Evolutionary conservation across 1,140 invertebrate species (phyloP).

Genomic region (Protaetia brevitarsis): DNA sequence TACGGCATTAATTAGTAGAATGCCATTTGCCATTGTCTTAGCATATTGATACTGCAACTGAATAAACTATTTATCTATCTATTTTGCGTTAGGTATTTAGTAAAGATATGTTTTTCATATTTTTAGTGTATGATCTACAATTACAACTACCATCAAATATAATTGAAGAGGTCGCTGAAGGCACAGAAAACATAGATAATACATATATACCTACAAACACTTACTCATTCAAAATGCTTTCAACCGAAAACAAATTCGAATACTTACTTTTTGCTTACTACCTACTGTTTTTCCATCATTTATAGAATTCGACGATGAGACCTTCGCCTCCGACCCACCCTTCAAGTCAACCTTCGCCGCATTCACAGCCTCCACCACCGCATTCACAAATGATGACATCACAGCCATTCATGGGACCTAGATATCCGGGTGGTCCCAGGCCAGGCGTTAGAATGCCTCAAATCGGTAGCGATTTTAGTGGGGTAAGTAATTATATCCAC

Average conservation of each 20-base stretch:
- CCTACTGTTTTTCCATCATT: slow-evolving; percentile 36
- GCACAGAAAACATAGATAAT: no score
- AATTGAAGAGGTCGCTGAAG: no score
- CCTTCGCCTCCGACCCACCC: slow-evolving; percentile 86
- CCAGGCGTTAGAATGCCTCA: slow-evolving; percentile 90
- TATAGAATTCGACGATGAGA: slow-evolving; percentile 81
- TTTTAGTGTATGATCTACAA: no score
- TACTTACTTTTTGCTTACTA: slow-evolving; percentile 13
- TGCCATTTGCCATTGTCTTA: no score
- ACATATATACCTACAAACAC: neutral
- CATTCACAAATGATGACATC: slow-evolving; percentile 82
- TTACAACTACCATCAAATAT: no score
- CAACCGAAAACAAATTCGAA: neutral
- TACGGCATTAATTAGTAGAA: no score
- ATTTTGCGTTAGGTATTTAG: no score
- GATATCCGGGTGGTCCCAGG: slow-evolving; percentile 86
- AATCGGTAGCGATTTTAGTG: slow-evolving; percentile 92
- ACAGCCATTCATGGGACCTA: slow-evolving; percentile 90
- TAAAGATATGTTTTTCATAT: no score
- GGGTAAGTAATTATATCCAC: slow-evolving; percentile 57
- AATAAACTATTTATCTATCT: no score
- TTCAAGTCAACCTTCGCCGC: slow-evolving; percentile 80
- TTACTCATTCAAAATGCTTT: no score
- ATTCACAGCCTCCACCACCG: slow-evolving; percentile 83
- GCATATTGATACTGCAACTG: no score